These are phyloP conservation scores for Tridacna crocea DNA, from an alignment of 2,888 invertebrate genomes.

Conservation along the genomic window DNA sequence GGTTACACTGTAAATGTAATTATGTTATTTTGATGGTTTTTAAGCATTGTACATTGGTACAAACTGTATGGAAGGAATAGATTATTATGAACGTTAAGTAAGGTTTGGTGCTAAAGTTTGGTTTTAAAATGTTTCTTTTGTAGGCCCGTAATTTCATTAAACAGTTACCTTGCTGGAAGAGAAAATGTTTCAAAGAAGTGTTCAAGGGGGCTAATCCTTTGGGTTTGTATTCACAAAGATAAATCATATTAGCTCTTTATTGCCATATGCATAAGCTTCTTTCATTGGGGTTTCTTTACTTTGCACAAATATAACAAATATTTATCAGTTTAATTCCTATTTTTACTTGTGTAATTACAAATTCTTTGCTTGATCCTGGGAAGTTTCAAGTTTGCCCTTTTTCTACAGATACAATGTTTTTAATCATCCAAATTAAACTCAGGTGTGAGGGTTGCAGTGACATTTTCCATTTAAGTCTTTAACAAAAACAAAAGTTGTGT, in stretches of 20 bases:
- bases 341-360: no score
- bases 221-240: conserved; percentile 83
- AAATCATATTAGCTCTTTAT: background rate
- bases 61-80: background rate
- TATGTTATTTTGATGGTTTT: no score
- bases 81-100: background rate
- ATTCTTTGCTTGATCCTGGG: no score
- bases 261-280: background rate
- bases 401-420: no score
- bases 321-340: no score
- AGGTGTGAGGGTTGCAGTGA: no score
- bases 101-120: background rate
- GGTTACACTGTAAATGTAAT: no score
- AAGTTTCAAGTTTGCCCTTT: no score
- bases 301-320: background rate
- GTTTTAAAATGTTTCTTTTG: conserved; percentile 34
- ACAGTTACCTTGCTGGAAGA: conserved; percentile 92
- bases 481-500: no score
- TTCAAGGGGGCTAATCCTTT: conserved; percentile 97
- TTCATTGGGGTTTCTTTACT: background rate
- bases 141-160: conserved; percentile 97
- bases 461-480: no score
- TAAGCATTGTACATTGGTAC: no score
- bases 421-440: no score
- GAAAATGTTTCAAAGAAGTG: conserved; percentile 94